phyloP scores from a whole-genome alignment of 1,140 invertebrate genomes.

The Hyphantria cunea region DNA sequence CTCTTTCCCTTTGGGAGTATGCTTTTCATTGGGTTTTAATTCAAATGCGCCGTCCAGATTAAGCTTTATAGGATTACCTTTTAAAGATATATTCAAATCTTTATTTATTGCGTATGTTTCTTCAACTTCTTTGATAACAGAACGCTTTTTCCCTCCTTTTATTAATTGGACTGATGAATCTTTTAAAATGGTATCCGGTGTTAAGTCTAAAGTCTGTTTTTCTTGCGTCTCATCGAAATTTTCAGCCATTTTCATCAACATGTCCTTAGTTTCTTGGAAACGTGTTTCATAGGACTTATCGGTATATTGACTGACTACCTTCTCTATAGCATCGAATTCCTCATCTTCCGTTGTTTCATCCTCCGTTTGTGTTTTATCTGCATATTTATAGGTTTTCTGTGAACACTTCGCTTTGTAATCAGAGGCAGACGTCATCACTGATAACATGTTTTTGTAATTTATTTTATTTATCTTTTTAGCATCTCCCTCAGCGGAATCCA shows the following conservation, averaged over 20 bases:
- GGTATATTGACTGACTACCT: conserved; percentile 65
- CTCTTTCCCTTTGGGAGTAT: conserved; percentile 27
- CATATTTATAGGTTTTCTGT: conserved; percentile 20
- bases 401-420: conserved; percentile 42
- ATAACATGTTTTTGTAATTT: conserved; percentile 66
- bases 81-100: conserved; percentile 64
- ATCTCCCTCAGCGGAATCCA: conserved; percentile 51
- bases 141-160: conserved; percentile 41
- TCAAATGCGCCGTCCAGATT: conserved; percentile 41
- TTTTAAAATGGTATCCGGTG: conserved; percentile 51
- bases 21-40: conserved; percentile 21
- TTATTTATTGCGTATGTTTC: conserved; percentile 65
- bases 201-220: conserved; percentile 29
- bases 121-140: conserved; percentile 54
- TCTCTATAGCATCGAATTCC: conserved; percentile 71
- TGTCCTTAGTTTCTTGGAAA: conserved; percentile 69
- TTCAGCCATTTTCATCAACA: conserved; percentile 64
- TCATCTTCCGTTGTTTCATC: conserved; percentile 45
- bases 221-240: conserved; percentile 47
- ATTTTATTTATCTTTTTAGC: conserved; percentile 53
- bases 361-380: conserved; percentile 32
- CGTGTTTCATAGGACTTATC: conserved; percentile 71
- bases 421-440: conserved; percentile 53
- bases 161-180: conserved; percentile 58
- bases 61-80: conserved; percentile 53